Percentiles rank a stretch among this genome's conserved stretches.
Evolutionary conservation across 2,797 vertebrate species (phyloP).

Genomic region (Anabas testudineus): DNA sequence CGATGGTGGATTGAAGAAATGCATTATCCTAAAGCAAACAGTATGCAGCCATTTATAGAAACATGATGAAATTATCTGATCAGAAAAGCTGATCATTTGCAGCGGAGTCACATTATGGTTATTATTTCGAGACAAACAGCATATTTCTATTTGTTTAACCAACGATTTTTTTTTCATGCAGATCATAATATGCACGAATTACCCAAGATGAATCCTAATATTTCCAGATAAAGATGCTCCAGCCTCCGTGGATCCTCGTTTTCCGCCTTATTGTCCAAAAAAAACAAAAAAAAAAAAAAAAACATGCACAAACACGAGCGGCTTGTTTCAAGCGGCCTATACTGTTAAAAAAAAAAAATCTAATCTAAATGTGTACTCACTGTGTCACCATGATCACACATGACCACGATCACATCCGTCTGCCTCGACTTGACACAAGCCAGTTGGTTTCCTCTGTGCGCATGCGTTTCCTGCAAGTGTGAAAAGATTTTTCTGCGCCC

Average conservation of each 20-base stretch:
- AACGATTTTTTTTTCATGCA: neutral
- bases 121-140: neutral
- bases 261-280: slow-evolving; percentile 7
- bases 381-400: slow-evolving; percentile 79
- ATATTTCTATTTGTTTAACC: neutral
- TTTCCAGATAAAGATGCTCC: slow-evolving; percentile 45
- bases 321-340: too few species aligned
- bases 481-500: slow-evolving; percentile 70
- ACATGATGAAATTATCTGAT: slow-evolving; percentile 56
- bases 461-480: slow-evolving; percentile 79
- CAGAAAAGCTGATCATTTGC: slow-evolving; percentile 34
- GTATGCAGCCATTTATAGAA: slow-evolving; percentile 66
- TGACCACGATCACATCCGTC: slow-evolving; percentile 74
- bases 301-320: neutral
- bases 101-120: neutral
- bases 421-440: slow-evolving; percentile 73
- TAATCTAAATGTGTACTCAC: slow-evolving; percentile 71
- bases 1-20: slow-evolving; percentile 45
- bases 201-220: slow-evolving; percentile 17
- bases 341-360: neutral
- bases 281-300: neutral
- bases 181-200: slow-evolving; percentile 14
- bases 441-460: slow-evolving; percentile 70
- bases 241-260: slow-evolving; percentile 31
- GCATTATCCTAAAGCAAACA: slow-evolving; percentile 45